Evolutionary conservation across 2,888 invertebrate genomes (phyloP).

Genomic region (Eulithis testata): DNA sequence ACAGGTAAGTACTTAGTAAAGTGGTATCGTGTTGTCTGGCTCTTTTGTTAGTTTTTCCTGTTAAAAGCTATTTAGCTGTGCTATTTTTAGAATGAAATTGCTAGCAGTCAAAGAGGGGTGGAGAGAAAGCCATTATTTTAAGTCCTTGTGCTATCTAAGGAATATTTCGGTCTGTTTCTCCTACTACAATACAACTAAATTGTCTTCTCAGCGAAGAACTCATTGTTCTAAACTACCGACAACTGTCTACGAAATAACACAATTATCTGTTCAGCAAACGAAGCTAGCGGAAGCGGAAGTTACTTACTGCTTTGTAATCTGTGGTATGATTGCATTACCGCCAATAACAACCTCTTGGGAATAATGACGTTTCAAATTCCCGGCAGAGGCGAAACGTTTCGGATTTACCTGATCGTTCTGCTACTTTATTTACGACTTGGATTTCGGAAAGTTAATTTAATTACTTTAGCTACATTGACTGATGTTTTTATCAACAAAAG

Average conservation of each 20-base stretch:
- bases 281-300: constrained; percentile 17
- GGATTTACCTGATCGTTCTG: constrained; percentile 2
- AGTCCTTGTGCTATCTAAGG: background rate
- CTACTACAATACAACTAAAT: constrained; percentile 24
- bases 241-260: constrained; percentile 24
- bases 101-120: background rate
- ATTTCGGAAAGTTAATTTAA: constrained; percentile 7
- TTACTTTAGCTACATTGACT: background rate
- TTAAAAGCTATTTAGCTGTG: background rate
- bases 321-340: constrained; percentile 31
- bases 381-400: background rate
- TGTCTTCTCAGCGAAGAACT: constrained; percentile 17
- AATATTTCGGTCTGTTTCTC: constrained; percentile 14
- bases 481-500: too few species aligned
- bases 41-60: background rate
- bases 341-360: constrained; percentile 16
- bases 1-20: too few species aligned
- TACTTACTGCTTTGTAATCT: constrained; percentile 8
- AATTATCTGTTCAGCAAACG: constrained; percentile 27
- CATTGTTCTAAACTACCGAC: constrained; percentile 28
- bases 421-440: constrained; percentile 6
- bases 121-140: background rate
- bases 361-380: constrained; percentile 24
- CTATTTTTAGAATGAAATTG: background rate
- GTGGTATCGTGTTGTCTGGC: background rate